Base-by-base conservation (phyloP, 1,140 invertebrate species). In the Diplogasteroides magnus region DNA sequence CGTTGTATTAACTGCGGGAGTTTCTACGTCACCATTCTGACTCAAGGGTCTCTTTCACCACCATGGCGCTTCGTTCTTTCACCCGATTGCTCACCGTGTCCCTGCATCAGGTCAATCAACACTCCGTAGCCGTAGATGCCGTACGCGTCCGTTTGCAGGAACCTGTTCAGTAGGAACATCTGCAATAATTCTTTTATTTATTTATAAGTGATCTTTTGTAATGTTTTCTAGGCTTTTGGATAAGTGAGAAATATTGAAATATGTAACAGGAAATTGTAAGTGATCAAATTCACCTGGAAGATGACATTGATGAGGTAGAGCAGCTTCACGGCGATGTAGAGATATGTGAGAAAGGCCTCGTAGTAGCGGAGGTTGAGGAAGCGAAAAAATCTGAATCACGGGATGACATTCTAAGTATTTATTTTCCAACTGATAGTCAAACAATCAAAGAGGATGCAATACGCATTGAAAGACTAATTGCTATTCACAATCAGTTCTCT, bases 111-210 rank as follows among this genome's bases (percentile, higher is more conserved):
- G 65, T 82, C 80, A 23, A 64, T 61, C 11, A 82, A 48, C 14
- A 82, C 81, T 15, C 80, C 81, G 55, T 71, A 76, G 2, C 80
- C 80, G 63, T 82, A 82, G 66, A 82, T 77, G 73, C 83, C 82
- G 68, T 85, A 86, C 37, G 85, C 82, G 31, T 78, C 76, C 37
- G 82, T 83, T 64, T 85, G 84, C 31, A 87, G 74, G 71, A 87
- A 86, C 65, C 77, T 79, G 76, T 87, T 86, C 75, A 87, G 78
- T 68, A 87, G 77, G 77, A 85, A 87, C 71, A 87, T 78, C 79
- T 82, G 57, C 37, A 79, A 69, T 31, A 32, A 26, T 58, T 2
- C 15, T 6, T 67, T 31, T 27, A 59, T 32, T 11, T 29, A 26
- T 26, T 61, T 6, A 26, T 29, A 11, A n/a, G 6, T 26, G 59